Base-by-base conservation (phyloP, 2,113 vertebrate species). In the Cisticola juncidis region DNA sequence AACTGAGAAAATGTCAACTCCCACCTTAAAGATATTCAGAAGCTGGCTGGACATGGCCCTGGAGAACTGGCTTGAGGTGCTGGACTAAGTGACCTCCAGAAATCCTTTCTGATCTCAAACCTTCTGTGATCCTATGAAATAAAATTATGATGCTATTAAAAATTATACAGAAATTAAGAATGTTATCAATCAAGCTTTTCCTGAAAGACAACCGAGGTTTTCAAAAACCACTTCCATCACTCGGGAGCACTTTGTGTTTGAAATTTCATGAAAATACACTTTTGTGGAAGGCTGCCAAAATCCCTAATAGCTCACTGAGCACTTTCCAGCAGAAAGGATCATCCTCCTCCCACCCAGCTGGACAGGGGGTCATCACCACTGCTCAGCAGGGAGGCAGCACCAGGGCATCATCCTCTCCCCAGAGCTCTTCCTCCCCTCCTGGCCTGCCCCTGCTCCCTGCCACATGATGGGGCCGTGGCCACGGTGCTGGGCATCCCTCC, bases 401-500 rank as follows among this genome's bases (percentile, higher is more conserved):
- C 6, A 33, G 29, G 23, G 25, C 47, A 68, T 42, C 13, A 14
- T 51, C 26, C 17, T 44, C 6, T 15, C 42, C 45, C 17, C 33
- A 64, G 44, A 50, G 44, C 38, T 68, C 7, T 25, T 12, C 35
- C 47, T 70, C 19, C 36, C 28, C 28, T 53, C n/a, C 45, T 13
- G 22, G 28, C 25, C 45, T 56, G 35, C 6, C 54, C 17, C 36
- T 69, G 62, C 19, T 94, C 47, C 44, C 83, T 64, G 48, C 14
- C 72, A 14, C 60, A 15, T 1, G 9, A 18, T 2, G 24, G 36
- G 74, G 53, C 50, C 0, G 0, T 14, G 42, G 54, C 42, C 2
- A 0, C 6, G 23, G 56, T 58, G 56, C 14, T 5, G 5, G 36
- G 14, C 48, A 56, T 12, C 48, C 36, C 35, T 60, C 44, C 40